Evolutionary conservation across 2,888 invertebrate species (phyloP).

Genomic region (Stictocephala bisonia): DNA sequence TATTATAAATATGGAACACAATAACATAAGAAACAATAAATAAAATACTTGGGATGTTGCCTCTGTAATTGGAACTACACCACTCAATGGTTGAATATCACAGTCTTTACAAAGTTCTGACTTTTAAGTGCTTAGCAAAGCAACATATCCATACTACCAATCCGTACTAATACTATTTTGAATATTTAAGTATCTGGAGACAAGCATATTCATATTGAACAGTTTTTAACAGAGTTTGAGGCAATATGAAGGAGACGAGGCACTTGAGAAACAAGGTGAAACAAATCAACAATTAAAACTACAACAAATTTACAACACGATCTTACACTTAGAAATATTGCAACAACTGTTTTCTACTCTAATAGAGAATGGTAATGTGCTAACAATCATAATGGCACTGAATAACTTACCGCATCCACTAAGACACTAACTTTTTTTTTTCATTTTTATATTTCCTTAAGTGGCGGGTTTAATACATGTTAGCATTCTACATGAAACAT

Average conservation of each 20-base stretch:
- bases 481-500: slow-evolving; percentile 12
- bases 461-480: not conserved
- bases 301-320: slow-evolving; percentile 32
- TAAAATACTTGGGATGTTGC: slow-evolving; percentile 35
- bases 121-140: no score
- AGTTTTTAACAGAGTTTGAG: slow-evolving; percentile 29
- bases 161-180: not conserved
- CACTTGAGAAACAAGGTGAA: slow-evolving; percentile 42
- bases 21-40: not conserved
- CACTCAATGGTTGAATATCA: slow-evolving; percentile 35
- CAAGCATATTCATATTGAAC: not conserved
- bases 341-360: slow-evolving; percentile 27
- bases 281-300: slow-evolving; percentile 39
- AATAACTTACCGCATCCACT: slow-evolving; percentile 34
- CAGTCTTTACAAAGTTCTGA: slow-evolving; percentile 21
- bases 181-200: slow-evolving; percentile 29
- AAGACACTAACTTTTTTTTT: slow-evolving; percentile 34
- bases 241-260: slow-evolving; percentile 27
- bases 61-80: slow-evolving; percentile 30
- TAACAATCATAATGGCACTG: slow-evolving; percentile 37
- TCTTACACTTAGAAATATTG: slow-evolving; percentile 39
- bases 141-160: not conserved
- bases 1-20: slow-evolving; percentile 27
- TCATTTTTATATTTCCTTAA: slow-evolving; percentile 18
- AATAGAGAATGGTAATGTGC: slow-evolving; percentile 19